Evolutionary conservation across 2,113 vertebrate species (phyloP).

Genomic region (Corapipo altera): DNA sequence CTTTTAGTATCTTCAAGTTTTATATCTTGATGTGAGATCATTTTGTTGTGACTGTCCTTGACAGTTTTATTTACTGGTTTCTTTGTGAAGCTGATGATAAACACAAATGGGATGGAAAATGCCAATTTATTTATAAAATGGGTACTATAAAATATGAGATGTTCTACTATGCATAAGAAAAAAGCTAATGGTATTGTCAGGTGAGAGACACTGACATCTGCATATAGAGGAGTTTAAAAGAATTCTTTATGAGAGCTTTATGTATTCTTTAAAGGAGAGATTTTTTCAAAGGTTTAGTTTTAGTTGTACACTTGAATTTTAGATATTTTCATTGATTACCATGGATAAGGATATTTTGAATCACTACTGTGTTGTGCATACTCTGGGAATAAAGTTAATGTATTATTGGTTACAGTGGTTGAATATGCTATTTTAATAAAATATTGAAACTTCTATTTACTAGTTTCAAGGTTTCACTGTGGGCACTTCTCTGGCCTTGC

Average conservation of each 20-base stretch:
- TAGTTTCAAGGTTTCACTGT: not conserved
- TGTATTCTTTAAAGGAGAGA: slow-evolving; percentile 71
- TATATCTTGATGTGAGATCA: slow-evolving; percentile 80
- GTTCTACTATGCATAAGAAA: slow-evolving; percentile 75
- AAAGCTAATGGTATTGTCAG: slow-evolving; percentile 61
- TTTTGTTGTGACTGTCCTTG: slow-evolving; percentile 79
- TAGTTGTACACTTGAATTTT: slow-evolving; percentile 78
- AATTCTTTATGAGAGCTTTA: slow-evolving; percentile 74
- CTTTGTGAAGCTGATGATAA: slow-evolving; percentile 83
- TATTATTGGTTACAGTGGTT: slow-evolving; percentile 84
- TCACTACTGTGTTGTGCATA: slow-evolving; percentile 80
- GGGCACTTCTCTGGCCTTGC: not conserved
- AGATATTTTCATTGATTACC: slow-evolving; percentile 72
- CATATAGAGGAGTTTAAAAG: slow-evolving; percentile 59
- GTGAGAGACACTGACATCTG: slow-evolving; percentile 34
- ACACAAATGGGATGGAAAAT: slow-evolving; percentile 70
- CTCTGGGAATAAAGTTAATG: slow-evolving; percentile 71
- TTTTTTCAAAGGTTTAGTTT: slow-evolving; percentile 70
- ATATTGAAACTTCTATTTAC: slow-evolving; percentile 71
- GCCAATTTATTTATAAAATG: slow-evolving; percentile 83
- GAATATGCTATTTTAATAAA: slow-evolving; percentile 97
- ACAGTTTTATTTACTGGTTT: slow-evolving; percentile 87
- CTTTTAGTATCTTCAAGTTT: slow-evolving; percentile 77
- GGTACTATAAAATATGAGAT: slow-evolving; percentile 73
- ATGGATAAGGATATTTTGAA: slow-evolving; percentile 76